phyloP scores from a whole-genome alignment of 2,113 vertebrate species.

The Sphyrna mokarran region DNA sequence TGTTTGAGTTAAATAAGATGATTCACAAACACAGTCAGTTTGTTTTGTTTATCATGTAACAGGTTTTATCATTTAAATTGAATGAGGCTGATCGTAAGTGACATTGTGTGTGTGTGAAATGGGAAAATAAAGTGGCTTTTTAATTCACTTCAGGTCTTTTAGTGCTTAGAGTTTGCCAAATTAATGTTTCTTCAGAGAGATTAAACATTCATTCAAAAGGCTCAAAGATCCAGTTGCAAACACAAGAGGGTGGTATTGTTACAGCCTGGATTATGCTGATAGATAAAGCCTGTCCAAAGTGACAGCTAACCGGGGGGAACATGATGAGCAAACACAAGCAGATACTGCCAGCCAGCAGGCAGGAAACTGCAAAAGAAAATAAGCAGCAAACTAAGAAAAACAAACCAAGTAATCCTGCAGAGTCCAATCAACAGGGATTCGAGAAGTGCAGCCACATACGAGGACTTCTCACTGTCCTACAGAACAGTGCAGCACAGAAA shows the following conservation, averaged over 20 bases:
- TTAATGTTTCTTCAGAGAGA: background rate
- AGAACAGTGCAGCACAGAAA: no score
- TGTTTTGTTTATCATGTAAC: no score
- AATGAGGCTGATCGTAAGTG: no score
- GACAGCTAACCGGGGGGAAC: background rate
- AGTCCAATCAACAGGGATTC: background rate
- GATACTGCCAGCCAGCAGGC: background rate
- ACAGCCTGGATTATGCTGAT: background rate
- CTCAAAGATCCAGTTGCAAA: background rate
- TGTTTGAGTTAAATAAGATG: no score
- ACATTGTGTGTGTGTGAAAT: no score
- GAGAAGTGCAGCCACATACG: background rate
- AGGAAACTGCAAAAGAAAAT: background rate
- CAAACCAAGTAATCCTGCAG: background rate
- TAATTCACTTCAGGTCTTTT: no score
- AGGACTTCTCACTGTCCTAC: background rate
- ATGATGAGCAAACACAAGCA: background rate
- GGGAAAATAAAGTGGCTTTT: no score
- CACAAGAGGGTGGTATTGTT: background rate
- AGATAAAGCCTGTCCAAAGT: background rate
- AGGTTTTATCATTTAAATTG: no score
- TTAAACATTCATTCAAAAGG: background rate
- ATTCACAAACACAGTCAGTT: no score
- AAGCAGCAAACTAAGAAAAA: background rate
- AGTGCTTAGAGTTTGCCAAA: background rate